Evolutionary conservation across 2,113 vertebrate species (phyloP).

Genomic region (Cinclus cinclus): DNA sequence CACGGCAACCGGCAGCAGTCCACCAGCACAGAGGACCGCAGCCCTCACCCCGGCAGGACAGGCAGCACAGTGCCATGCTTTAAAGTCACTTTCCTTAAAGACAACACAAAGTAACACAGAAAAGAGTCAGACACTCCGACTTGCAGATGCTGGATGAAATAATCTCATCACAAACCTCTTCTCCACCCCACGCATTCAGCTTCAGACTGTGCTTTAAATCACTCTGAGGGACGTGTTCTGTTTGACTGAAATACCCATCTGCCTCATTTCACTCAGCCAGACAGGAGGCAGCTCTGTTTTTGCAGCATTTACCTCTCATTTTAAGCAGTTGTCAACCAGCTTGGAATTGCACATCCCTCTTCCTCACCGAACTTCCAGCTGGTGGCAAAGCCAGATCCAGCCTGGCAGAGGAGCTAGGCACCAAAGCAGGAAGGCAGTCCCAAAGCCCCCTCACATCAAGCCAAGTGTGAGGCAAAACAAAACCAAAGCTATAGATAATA

Average conservation of each 20-base stretch:
- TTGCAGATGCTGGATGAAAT: neutral
- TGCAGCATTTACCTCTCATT: neutral
- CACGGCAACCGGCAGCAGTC: constrained; percentile 76
- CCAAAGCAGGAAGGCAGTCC: neutral
- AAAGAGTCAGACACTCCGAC: neutral
- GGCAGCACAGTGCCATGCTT: constrained; percentile 54
- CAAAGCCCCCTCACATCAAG: neutral
- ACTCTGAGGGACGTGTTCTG: neutral
- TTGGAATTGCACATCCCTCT: neutral
- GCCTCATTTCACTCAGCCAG: neutral
- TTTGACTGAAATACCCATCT: neutral
- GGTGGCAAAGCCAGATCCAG: neutral
- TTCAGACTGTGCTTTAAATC: neutral
- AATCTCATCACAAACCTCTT: neutral
- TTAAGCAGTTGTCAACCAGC: neutral
- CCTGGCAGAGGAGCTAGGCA: neutral
- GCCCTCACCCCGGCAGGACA: constrained; percentile 46
- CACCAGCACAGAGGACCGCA: constrained; percentile 50
- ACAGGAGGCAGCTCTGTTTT: neutral
- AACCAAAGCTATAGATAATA: neutral
- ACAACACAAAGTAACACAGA: neutral
- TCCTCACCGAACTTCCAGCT: neutral
- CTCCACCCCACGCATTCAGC: accelerated
- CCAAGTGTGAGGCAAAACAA: neutral
- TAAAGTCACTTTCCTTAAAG: constrained; percentile 53